Base-by-base conservation (phyloP, 2,888 invertebrate species). In the Lepeophtheirus nordmannii region DNA sequence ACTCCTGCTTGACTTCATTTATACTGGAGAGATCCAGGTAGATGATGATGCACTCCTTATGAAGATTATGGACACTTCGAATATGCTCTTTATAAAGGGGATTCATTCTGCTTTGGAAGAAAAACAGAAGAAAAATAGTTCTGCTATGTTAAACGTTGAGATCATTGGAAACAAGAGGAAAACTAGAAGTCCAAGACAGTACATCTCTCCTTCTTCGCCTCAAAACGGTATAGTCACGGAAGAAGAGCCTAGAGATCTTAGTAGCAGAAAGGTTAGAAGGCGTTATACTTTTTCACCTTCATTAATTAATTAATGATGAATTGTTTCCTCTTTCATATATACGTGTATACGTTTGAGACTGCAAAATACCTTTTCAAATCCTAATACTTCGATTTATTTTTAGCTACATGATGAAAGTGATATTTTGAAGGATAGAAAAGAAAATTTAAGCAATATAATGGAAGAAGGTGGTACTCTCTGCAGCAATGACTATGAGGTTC, bases 21-120 rank as follows among this genome's bases (percentile, higher is more conserved):
- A 60, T 30, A 60, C 60, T 17, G 60, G 60, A 22, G 60, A 60
- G 30, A 8, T 60, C 17, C 60, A 11, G 7, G 60, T 60, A 1
- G 60, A 37, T 10, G 60, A 60, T 10, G 60, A 60, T 17, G 60
- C 5, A n/a, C 14, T 46, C 53, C 53, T 46, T 14, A 46, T 14
- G 53, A 14, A 17, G 8, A 46, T 46, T 14, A n/a, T 46, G 53
- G 53, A 46, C 5, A 14, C 17, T 17, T 46, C 53, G 17, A 17
- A 46, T 14, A 17, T 17, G 14, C 53, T 46, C 1, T 30, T 30
- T 30, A 30, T 30, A 2, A 30, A 30, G 7, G 30, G 30, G 30
- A 30, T 30, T 30, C 30, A 46, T 17, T 14, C 17, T 46, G 53
- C 53, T 14, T 17, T 46, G 14, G 53, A 46, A 17, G 53, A 46